Conservation (phyloP, 2,888 invertebrate genomes). For the Aromia moschata region DNA sequence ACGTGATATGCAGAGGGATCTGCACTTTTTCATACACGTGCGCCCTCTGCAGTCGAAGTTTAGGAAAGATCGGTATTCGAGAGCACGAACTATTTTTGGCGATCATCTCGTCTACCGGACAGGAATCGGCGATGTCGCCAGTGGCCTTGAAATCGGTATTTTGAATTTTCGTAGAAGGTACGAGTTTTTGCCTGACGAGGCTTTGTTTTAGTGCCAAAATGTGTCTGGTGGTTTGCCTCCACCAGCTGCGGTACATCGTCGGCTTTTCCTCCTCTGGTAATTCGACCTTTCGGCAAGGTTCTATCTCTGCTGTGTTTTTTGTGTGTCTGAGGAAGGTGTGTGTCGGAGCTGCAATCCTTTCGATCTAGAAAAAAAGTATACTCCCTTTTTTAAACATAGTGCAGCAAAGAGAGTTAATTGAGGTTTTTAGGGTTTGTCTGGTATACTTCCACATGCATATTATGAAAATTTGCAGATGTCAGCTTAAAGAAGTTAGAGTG, state of each 20-base stretch:
- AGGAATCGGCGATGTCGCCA: slow-evolving; percentile 41
- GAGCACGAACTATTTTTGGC: slow-evolving; percentile 48
- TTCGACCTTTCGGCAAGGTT: slow-evolving; percentile 43
- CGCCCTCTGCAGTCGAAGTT: slow-evolving; percentile 54
- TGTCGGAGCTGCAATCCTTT: slow-evolving; percentile 74
- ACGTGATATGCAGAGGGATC: slow-evolving; percentile 56
- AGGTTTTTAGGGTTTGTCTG: too few species aligned
- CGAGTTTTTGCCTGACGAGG: slow-evolving; percentile 55
- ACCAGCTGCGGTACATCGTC: slow-evolving; percentile 58
- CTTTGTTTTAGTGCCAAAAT: slow-evolving; percentile 53
- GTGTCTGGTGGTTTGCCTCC: slow-evolving; percentile 59
- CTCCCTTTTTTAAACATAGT: too few species aligned
- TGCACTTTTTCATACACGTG: slow-evolving; percentile 61
- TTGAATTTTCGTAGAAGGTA: slow-evolving; percentile 47
- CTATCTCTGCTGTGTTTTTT: slow-evolving; percentile 43
- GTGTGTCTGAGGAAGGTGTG: slow-evolving; percentile 70
- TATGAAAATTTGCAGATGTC: too few species aligned
- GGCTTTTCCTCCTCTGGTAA: slow-evolving; percentile 34
- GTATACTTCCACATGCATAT: too few species aligned
- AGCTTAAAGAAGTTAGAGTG: too few species aligned
- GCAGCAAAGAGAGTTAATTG: too few species aligned
- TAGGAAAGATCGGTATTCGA: slow-evolving; percentile 57
- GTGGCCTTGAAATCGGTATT: slow-evolving; percentile 46
- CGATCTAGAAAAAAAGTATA: slow-evolving; percentile 66
- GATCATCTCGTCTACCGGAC: slow-evolving; percentile 57